Evolutionary conservation across 2,888 invertebrate genomes (phyloP).

Genomic region (Dastarcus helophoroides): DNA sequence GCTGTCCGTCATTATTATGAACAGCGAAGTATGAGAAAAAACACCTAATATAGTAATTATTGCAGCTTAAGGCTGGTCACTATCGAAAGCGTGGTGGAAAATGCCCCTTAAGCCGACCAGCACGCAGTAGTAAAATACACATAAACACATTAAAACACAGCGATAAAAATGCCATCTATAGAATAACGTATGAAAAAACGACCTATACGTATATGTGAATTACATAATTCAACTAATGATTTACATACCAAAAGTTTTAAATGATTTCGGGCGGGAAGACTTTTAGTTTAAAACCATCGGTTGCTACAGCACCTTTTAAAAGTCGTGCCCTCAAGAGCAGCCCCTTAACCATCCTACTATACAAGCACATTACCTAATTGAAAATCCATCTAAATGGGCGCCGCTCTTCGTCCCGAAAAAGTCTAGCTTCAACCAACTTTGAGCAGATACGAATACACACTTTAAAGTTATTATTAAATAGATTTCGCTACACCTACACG

Average conservation of each 20-base stretch:
- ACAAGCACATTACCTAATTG: constrained; percentile 22
- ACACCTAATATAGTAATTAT: constrained; percentile 12
- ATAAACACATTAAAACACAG: constrained; percentile 30
- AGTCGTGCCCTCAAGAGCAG: constrained; percentile 33
- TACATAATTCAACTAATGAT: constrained; percentile 10
- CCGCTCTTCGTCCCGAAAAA: constrained; percentile 28
- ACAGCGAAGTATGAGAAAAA: constrained; percentile 9
- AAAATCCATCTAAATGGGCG: constrained; percentile 18
- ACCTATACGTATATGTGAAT: constrained; percentile 10
- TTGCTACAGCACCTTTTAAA: constrained; percentile 35
- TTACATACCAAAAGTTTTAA: no score
- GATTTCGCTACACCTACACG: constrained; percentile 31
- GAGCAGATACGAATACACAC: constrained; percentile 21
- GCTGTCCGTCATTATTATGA: no score
- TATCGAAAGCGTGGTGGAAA: background rate
- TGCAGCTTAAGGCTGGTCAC: constrained; percentile 5
- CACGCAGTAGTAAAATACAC: constrained; percentile 5
- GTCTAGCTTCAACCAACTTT: constrained; percentile 18
- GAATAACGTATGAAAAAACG: constrained; percentile 23
- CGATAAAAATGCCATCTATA: constrained; percentile 30
- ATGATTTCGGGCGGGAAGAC: constrained; percentile 40
- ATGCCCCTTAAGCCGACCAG: background rate
- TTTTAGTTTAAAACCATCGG: constrained; percentile 31
- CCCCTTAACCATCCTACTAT: constrained; percentile 15
- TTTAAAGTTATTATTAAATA: constrained; percentile 24